Percentiles rank a stretch among this genome's conserved stretches.
These are phyloP conservation scores for Mesocricetus auratus DNA, from an alignment of 2,113 vertebrate genomes.

Conservation along the genomic window DNA sequence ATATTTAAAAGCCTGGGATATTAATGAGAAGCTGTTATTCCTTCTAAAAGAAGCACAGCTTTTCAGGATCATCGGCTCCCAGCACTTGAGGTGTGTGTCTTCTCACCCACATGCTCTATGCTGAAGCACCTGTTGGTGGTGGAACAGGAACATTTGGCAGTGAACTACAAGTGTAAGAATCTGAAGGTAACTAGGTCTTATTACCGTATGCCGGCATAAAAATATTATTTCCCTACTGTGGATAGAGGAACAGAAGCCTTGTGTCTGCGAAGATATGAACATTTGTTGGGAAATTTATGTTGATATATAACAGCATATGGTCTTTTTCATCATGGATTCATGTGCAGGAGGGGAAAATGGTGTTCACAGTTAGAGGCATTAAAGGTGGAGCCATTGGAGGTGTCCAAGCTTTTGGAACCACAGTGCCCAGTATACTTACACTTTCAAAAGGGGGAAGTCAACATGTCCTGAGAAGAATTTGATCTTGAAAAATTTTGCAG, in stretches of 20 bases:
- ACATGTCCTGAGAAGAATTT: slow-evolving; percentile 85
- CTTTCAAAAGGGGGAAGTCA: slow-evolving; percentile 87
- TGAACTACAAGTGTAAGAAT: slow-evolving; percentile 73
- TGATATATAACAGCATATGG: slow-evolving; percentile 87
- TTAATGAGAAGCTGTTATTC: slow-evolving; percentile 77
- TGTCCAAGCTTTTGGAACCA: slow-evolving; percentile 85
- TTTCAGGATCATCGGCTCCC: slow-evolving; percentile 14
- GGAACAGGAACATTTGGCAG: slow-evolving; percentile 74
- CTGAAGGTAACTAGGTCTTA: slow-evolving; percentile 79
- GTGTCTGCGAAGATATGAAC: slow-evolving; percentile 85
- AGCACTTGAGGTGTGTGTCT: slow-evolving; percentile 58
- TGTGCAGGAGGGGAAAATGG: slow-evolving; percentile 89
- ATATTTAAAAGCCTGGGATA: slow-evolving; percentile 58
- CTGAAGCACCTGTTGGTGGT: slow-evolving; percentile 74
- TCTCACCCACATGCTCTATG: slow-evolving; percentile 42
- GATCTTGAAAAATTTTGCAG: slow-evolving; percentile 86
- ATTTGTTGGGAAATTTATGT: slow-evolving; percentile 87
- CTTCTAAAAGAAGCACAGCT: slow-evolving; percentile 39
- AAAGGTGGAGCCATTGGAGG: slow-evolving; percentile 85
- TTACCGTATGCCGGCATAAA: slow-evolving; percentile 81
- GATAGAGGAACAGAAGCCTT: slow-evolving; percentile 84
- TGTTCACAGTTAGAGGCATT: slow-evolving; percentile 88
- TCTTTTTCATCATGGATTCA: slow-evolving; percentile 83
- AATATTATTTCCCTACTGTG: slow-evolving; percentile 84
- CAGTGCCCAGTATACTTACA: slow-evolving; percentile 86